Evolutionary conservation across 2,888 invertebrate genomes (phyloP).

Genomic region (Plagiodera versicolora): DNA sequence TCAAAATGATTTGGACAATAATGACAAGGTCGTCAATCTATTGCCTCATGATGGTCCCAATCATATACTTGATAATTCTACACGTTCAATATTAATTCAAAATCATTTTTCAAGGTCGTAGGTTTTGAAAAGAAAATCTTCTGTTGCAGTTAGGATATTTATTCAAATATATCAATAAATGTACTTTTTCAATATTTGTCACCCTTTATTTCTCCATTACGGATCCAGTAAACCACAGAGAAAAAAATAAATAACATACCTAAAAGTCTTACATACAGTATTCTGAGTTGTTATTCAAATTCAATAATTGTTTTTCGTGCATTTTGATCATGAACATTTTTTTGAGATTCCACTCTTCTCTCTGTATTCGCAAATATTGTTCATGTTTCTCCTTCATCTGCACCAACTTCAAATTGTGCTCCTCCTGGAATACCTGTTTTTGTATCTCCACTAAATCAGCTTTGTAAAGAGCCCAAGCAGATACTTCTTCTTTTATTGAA

Average conservation of each 20-base stretch:
- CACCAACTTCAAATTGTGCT: not conserved
- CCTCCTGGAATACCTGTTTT: not conserved
- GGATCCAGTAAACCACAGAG: no score
- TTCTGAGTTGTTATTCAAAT: not conserved
- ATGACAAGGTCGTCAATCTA: constrained; percentile 7
- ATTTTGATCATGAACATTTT: not conserved
- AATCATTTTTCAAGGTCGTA: not conserved
- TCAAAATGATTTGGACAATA: not conserved
- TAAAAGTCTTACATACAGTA: not conserved
- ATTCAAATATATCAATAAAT: constrained; percentile 5
- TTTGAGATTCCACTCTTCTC: not conserved
- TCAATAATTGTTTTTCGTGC: not conserved
- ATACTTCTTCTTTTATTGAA: not conserved
- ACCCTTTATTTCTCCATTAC: not conserved
- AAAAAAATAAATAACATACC: not conserved
- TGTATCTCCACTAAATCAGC: not conserved
- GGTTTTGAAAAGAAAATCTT: not conserved
- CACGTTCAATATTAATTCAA: constrained; percentile 9
- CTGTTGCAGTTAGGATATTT: no score
- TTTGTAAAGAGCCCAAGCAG: not conserved
- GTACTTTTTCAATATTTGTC: not conserved
- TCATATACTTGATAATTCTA: constrained; percentile 7
- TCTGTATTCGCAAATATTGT: not conserved
- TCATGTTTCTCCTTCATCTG: not conserved
- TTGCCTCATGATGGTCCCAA: constrained; percentile 9